Base-by-base conservation (phyloP, 2,113 vertebrate species). In the Monarcha castaneiventris region DNA sequence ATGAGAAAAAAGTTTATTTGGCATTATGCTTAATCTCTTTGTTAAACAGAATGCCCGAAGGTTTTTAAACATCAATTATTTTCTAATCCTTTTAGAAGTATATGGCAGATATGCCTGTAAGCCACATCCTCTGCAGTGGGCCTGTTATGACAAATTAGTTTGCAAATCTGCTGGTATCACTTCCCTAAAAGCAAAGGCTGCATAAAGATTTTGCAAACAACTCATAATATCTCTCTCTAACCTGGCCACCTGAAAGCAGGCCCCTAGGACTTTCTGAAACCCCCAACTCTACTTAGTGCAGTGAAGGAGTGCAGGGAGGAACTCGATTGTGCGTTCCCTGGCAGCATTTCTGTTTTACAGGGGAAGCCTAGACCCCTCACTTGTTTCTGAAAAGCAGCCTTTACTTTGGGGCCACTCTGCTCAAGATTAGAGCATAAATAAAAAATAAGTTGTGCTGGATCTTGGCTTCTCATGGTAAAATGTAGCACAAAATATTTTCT, bases 61-160 rank as follows among this genome's bases (percentile, higher is more conserved):
- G 82, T 80, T 87, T 93, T 73, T 22, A 67, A 73, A 61, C 35
- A 52, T 71, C 9, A 85, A 77, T 92, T 94, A n/a, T 76, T 91
- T 90, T 97, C 69, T 92, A 77, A 92, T 92, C 69, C 46, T 18
- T 73, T 94, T 73, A 81, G 73, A 81, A 91, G 78, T 89, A 63
- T 9, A 21, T 52, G 55, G 30, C 43, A 76, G n/a, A 27, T 77
- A 44, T 95, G 84, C 71, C 94, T 83, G 33, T 41, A 46, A 90
- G 84, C 82, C 64, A 68, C 51, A 20, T 87, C 55, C 87, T 94
- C 94, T 93, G 64, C 72, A 76, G 0, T n/a, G 49, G 52, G 78
- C 33, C 44, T 95, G 71, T 78, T 94, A 39, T 30, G 58, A 88
- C 90, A 96, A 84, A 94, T 96, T 92, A 75, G 75, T 90, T 87